Base-by-base conservation (phyloP, 2,113 vertebrate species). In the Cebus imitator region DNA sequence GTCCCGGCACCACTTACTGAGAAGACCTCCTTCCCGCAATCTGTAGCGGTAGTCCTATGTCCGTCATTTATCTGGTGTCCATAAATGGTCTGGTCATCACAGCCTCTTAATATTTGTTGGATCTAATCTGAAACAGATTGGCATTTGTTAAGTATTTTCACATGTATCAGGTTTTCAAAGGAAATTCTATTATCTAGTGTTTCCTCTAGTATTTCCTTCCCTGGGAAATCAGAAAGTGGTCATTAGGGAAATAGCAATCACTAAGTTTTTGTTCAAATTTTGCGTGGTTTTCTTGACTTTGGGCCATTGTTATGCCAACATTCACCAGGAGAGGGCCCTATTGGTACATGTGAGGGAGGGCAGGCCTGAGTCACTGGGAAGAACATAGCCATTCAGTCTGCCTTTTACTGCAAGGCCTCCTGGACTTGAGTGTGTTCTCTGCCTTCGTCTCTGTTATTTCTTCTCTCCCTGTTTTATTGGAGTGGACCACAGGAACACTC, bases 331-430 rank as follows among this genome's bases (percentile, higher is more conserved):
- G 95, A 80, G 85, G 92, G 78, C 86, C 40, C 88, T 57, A 0
- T 35, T 52, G 3, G 0, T 18, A 70, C 52, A 10, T 0, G 0
- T 6, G 66, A 90, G 20, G 0, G 0, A 52, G 10, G 23, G 79
- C 32, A 6, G 78, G 11, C 55, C 78, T 0, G 25, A 6, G 8
- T 30, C 6, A 21, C 57, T 3, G 27, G 18, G 30, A 43, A 52
- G 45, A 64, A 94, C 37, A 10, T n/a, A 0, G 12, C 79, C 14
- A 0, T n/a, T 66, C 37, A 37, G 52, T 32, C 25, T 48, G 84
- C 88, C 58, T 87, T 66, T 68, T 16, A 45, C 82, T 61, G n/a
- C 12, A 0, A 6, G 27, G 66, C 72, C 7, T 52, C 72, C 37
- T 0, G 0, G 16, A 10, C 50, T 57, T 8, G 2, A 78, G 30